These are phyloP conservation scores for Semicossyphus pulcher DNA, from an alignment of 2,113 vertebrate genomes.

Conservation along the genomic window DNA sequence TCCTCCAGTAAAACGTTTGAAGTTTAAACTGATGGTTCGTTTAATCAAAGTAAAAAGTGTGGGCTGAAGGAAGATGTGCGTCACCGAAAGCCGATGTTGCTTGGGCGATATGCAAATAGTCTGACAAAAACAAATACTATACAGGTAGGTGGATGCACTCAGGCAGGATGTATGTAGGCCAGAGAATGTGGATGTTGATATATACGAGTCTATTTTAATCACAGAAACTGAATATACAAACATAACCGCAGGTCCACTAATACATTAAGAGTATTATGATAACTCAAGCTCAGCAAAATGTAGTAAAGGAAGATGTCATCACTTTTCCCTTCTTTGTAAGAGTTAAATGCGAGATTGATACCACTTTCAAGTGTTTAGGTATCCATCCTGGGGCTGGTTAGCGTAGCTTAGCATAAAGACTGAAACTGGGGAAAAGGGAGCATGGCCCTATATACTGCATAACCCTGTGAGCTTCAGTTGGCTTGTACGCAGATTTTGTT, in stretches of 20 bases:
- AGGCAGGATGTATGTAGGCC: neutral
- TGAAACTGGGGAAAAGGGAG: neutral
- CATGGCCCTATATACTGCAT: no score
- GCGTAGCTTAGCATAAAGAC: neutral
- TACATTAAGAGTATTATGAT: neutral
- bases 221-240: constrained; percentile 1
- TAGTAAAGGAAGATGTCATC: neutral
- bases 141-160: constrained; percentile 3
- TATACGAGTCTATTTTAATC: neutral
- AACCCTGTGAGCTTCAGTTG: no score
- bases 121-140: constrained; percentile 52
- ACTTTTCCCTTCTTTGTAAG: neutral
- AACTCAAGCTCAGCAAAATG: no score
- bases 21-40: constrained; percentile 20
- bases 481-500: no score
- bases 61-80: constrained; percentile 41
- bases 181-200: neutral
- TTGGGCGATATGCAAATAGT: constrained; percentile 67
- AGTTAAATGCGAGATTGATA: neutral
- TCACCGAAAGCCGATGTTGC: constrained; percentile 53
- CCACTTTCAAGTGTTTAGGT: no score
- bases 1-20: constrained; percentile 10
- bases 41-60: constrained; percentile 27
- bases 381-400: no score
- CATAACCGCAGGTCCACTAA: neutral